Percentiles rank a stretch among this genome's conserved stretches.
Evolutionary conservation across 1,140 invertebrate species (phyloP).

Genomic region (Drosophila nannoptera): DNA sequence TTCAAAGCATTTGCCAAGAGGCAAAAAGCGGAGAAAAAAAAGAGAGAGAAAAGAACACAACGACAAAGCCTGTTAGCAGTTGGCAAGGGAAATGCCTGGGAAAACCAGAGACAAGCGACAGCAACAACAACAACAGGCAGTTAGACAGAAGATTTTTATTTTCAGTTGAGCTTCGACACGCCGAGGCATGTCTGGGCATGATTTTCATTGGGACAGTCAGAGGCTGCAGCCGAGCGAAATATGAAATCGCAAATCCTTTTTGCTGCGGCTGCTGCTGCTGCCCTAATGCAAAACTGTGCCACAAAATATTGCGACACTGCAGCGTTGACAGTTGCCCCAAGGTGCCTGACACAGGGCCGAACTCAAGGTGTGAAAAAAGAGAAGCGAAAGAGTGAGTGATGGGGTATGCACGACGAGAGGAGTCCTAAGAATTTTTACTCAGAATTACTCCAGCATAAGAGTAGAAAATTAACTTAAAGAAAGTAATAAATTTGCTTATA

Average conservation of each 20-base stretch:
- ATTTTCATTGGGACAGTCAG: slow-evolving; percentile 46
- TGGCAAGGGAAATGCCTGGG: slow-evolving; percentile 15
- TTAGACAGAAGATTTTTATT: slow-evolving; percentile 36
- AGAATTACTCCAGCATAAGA: too few species aligned
- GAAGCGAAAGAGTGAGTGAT: neutral
- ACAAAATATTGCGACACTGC: slow-evolving; percentile 39
- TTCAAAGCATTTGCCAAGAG: slow-evolving; percentile 49
- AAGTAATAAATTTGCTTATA: too few species aligned
- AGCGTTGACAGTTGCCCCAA: slow-evolving; percentile 36
- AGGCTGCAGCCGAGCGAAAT: slow-evolving; percentile 6
- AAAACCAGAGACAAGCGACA: slow-evolving; percentile 16
- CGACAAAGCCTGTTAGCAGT: slow-evolving; percentile 32
- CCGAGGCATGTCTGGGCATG: slow-evolving; percentile 45
- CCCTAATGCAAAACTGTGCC: slow-evolving; percentile 37
- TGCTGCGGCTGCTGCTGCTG: neutral
- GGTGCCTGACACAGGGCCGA: slow-evolving; percentile 9
- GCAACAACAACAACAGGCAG: slow-evolving; percentile 13
- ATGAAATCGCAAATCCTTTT: slow-evolving; percentile 34
- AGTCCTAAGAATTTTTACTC: too few species aligned
- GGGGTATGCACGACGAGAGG: neutral
- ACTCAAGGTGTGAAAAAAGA: slow-evolving; percentile 24
- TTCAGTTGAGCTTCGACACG: slow-evolving; percentile 42
- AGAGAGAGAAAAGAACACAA: neutral
- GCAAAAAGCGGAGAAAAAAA: slow-evolving; percentile 16
- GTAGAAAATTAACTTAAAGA: too few species aligned